Conservation (phyloP, 2,888 invertebrate genomes). For the Chrysolina oricalcia region DNA sequence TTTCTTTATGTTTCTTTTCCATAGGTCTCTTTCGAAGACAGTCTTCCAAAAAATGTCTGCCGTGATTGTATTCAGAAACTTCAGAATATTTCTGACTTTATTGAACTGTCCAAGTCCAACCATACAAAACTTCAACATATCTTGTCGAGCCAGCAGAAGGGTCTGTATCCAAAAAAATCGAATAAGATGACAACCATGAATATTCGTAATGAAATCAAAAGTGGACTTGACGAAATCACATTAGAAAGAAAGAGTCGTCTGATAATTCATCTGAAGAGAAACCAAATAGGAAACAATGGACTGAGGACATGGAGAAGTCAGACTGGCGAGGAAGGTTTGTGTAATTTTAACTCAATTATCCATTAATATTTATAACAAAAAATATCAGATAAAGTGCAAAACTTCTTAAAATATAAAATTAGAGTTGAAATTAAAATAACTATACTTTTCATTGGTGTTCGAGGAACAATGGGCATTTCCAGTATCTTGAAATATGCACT, state of each 20-base stretch:
- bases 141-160: neutral
- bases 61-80: slow-evolving; percentile 4
- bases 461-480: no score
- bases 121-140: slow-evolving; percentile 3
- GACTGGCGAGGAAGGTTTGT: no score
- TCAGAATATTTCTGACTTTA: neutral
- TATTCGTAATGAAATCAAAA: neutral
- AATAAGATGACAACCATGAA: neutral
- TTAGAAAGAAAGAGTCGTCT: neutral
- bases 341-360: no score
- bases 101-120: slow-evolving; percentile 4
- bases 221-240: neutral
- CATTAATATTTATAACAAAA: no score
- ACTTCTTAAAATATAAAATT: no score
- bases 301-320: no score
- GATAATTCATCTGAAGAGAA: no score
- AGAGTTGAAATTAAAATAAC: no score
- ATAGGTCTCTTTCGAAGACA: slow-evolving; percentile 1
- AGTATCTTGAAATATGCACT: no score
- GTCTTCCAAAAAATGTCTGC: neutral
- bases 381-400: no score
- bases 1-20: neutral
- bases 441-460: no score
- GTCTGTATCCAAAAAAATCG: neutral
- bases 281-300: no score